phyloP scores from a whole-genome alignment of 2,888 invertebrate genomes.

The Mesochorus sp. region DNA sequence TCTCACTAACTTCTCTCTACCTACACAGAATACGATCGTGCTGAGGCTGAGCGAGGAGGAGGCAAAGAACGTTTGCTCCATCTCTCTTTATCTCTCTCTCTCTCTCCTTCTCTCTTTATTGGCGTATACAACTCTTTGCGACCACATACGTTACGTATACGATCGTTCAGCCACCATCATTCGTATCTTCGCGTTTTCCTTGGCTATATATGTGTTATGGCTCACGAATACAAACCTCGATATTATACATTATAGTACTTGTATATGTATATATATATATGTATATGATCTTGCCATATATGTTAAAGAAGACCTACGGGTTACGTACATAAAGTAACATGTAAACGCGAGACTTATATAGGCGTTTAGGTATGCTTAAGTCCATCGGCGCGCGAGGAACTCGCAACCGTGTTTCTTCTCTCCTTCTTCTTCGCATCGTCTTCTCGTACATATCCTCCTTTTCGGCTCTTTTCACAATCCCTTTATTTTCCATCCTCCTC shows the following conservation, averaged over 20 bases:
- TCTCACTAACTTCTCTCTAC: conserved; percentile 32
- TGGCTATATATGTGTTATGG: conserved; percentile 4
- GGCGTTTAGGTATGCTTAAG: conserved; percentile 27
- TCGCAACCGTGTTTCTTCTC: conserved; percentile 16
- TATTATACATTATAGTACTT: neutral
- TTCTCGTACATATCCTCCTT: conserved; percentile 26
- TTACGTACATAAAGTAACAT: conserved; percentile 38
- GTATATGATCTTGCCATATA: conserved; percentile 1
- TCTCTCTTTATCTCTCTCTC: conserved; percentile 34
- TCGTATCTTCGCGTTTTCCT: conserved; percentile 7
- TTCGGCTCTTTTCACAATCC: conserved; percentile 20
- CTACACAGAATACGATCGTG: conserved; percentile 47
- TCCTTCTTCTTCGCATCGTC: conserved; percentile 29
- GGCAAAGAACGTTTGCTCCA: conserved; percentile 26
- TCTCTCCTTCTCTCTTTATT: conserved; percentile 8
- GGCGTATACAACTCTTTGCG: neutral
- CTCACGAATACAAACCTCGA: neutral
- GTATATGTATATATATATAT: neutral
- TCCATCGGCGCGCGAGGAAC: conserved; percentile 3
- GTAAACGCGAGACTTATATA: conserved; percentile 33
- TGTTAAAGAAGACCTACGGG: neutral
- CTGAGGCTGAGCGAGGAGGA: conserved; percentile 33
- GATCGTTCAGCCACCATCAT: neutral
- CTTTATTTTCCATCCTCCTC: neutral
- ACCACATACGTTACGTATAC: neutral